A percentile compares a stretch with the other conserved stretches of the same genome.
These are phyloP conservation scores for Scaptomyza graminum DNA, from an alignment of 1,140 invertebrate genomes.

Conservation along the genomic window DNA sequence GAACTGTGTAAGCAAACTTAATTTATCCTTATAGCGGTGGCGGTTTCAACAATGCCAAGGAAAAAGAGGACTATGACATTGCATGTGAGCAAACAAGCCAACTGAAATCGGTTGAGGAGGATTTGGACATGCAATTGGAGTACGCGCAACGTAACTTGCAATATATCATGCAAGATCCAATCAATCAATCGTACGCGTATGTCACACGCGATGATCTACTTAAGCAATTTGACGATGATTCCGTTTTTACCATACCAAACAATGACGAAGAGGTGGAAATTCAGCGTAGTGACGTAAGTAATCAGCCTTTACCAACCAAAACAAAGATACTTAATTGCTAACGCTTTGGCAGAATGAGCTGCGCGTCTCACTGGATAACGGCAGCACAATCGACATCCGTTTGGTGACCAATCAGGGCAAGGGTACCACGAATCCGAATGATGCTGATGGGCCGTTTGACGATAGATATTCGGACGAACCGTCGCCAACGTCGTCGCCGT, in stretches of 20 bases:
- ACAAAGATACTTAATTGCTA: neutral
- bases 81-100: slow-evolving; percentile 60
- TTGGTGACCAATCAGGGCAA: slow-evolving; percentile 76
- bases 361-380: slow-evolving; percentile 73
- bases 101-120: slow-evolving; percentile 64
- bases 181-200: slow-evolving; percentile 78
- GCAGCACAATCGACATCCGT: slow-evolving; percentile 79
- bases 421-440: slow-evolving; percentile 58
- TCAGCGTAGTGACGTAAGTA: slow-evolving; percentile 51
- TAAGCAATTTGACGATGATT: slow-evolving; percentile 66
- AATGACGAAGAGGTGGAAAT: slow-evolving; percentile 78
- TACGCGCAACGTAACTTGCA: slow-evolving; percentile 76
- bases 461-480: slow-evolving; percentile 67
- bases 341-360: slow-evolving; percentile 44
- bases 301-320: neutral
- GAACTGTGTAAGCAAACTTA: no score
- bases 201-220: slow-evolving; percentile 80
- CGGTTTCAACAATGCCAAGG: slow-evolving; percentile 68
- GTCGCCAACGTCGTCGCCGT: slow-evolving; percentile 63
- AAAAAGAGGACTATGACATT: slow-evolving; percentile 55
- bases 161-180: slow-evolving; percentile 71
- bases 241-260: slow-evolving; percentile 77
- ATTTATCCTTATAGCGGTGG: slow-evolving; percentile 44
- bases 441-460: slow-evolving; percentile 52
- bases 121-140: slow-evolving; percentile 71